Evolutionary conservation across 2,888 invertebrate species (phyloP), one percentile per base, ranked within the genome.

Genomic region (Dione juno): DNA sequence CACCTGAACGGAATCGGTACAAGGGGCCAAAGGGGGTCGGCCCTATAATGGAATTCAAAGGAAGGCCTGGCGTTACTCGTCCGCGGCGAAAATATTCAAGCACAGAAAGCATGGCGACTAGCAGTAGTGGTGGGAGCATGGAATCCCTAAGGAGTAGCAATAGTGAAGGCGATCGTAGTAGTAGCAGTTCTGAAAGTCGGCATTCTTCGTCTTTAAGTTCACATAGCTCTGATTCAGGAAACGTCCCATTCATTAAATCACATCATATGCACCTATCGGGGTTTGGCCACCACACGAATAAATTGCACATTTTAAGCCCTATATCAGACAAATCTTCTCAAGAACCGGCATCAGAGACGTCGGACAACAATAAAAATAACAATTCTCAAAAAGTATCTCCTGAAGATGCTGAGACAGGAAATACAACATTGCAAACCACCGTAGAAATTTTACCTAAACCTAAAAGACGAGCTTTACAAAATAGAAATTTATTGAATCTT

Each of bases 291-390:
- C 96, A 96, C 86, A 94, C 95, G 70, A 94, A 94, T 84, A 97
- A 97, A 86, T 90, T 97, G 77, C 97, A 97, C 87, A 97, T 97
- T 83, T 93, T 97, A 59, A 97, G 97, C 80, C 97, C 97, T 21
- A 97, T 97, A 81, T 97, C 97, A 70, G 97, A 97, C 88, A 97
- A 97, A 88, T 97, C 97, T 28, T 97, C 97, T 1, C 97, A 97
- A 87, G 97, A 97, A 82, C 97, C 96, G 16, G 96, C 95, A 21
- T 96, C 97, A 9, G 97, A 97, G 86, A 96, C 96, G 21, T 96
- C 96, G 13, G 97, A 97, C 81, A 96, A 97, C 82, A 96, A 96
- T 79, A 95, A 95, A 77, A 96, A 96, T 83, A 96, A 96, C 81
- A 96, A 96, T 81, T 96, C 96, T 0, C 96, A 96, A 82, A 96